A percentile compares a stretch with the other conserved stretches of the same genome.
Evolutionary conservation across 2,888 invertebrate species (phyloP).

Genomic region (Cheiracanthium punctorium): DNA sequence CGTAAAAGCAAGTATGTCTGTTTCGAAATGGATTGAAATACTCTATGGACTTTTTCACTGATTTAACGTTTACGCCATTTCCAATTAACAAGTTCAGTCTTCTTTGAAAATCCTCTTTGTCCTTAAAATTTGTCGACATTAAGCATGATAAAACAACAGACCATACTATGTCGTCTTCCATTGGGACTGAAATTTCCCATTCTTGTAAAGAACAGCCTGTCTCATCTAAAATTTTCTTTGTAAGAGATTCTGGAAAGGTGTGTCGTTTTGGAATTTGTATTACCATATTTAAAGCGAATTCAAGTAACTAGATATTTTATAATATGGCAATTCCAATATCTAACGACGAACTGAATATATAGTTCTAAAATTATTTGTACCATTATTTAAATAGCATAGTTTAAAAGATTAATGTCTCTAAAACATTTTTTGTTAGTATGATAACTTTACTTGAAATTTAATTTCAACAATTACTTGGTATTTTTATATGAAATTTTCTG

Average conservation of each 20-base stretch:
- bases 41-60: background rate
- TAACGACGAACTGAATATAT: too few relatives aligned
- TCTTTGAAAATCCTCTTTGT: background rate
- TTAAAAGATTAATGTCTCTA: too few relatives aligned
- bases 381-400: too few relatives aligned
- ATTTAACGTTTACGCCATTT: background rate
- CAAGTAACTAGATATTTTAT: too few relatives aligned
- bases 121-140: background rate
- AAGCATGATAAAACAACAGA: background rate
- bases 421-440: too few relatives aligned
- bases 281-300: too few relatives aligned
- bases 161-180: background rate
- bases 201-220: background rate
- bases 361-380: too few relatives aligned
- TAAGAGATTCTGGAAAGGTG: background rate
- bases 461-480: too few relatives aligned
- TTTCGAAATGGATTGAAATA: background rate
- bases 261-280: background rate
- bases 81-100: background rate
- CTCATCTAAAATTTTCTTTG: background rate
- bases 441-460: too few relatives aligned
- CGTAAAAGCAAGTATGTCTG: background rate
- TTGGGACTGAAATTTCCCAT: background rate
- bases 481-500: too few relatives aligned
- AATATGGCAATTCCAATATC: too few relatives aligned